A percentile compares a stretch with the other conserved stretches of the same genome.
Conservation (phyloP, 2,797 vertebrate genomes). For the Urocyon cinereoargenteus region DNA sequence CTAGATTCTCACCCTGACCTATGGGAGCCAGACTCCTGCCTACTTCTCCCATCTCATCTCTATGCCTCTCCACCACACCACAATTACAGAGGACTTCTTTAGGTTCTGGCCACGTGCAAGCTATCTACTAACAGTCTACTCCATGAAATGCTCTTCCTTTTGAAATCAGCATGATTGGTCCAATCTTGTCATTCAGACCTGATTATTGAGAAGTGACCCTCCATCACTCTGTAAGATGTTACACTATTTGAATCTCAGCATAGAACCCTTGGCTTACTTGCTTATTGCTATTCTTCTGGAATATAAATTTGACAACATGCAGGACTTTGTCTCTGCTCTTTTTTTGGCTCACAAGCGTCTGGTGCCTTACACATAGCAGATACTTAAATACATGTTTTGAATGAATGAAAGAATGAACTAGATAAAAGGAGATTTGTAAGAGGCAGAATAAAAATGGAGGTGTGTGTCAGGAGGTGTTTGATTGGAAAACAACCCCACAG, state of each 20-base stretch:
- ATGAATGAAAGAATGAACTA: neutral
- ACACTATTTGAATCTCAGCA: neutral
- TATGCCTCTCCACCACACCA: too few species aligned
- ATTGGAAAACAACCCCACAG: neutral
- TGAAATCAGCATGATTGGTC: neutral
- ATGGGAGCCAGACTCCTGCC: neutral
- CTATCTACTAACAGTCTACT: neutral
- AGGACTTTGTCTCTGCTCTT: neutral
- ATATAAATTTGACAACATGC: neutral
- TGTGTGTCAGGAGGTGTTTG: neutral
- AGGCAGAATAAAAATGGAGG: neutral
- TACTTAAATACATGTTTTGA: neutral
- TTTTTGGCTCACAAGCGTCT: neutral
- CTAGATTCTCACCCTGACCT: neutral
- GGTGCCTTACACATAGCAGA: neutral
- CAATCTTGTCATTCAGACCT: neutral
- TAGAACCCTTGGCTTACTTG: neutral
- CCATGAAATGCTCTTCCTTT: neutral
- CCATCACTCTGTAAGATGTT: neutral
- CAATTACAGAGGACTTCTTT: neutral
- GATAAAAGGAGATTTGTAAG: neutral
- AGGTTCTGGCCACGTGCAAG: neutral
- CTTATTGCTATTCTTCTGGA: neutral
- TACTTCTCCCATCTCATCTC: neutral
- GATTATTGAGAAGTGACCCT: neutral